Evolutionary conservation across 2,888 invertebrate genomes (phyloP).

Genomic region (Catonia carolina): DNA sequence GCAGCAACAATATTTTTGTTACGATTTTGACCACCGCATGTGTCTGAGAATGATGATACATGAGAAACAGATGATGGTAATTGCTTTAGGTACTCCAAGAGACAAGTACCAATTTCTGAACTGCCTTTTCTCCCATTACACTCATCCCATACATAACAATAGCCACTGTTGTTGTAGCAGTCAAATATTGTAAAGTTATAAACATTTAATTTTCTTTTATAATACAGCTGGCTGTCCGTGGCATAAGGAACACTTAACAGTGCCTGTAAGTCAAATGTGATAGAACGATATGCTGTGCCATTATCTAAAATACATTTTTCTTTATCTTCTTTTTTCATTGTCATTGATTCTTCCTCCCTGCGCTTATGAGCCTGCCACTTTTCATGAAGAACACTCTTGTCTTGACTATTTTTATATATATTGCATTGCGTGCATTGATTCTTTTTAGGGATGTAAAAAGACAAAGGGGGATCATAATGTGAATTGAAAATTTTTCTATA

Average conservation of each 20-base stretch:
- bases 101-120: too few species aligned
- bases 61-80: too few species aligned
- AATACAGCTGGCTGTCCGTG: constrained; percentile 16
- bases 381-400: constrained; percentile 25
- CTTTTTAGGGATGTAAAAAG: constrained; percentile 28
- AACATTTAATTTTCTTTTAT: constrained; percentile 14
- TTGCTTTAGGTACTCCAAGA: too few species aligned
- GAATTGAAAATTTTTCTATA: constrained; percentile 24
- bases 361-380: constrained; percentile 20
- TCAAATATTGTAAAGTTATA: constrained; percentile 21
- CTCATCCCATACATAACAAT: constrained; percentile 17
- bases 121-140: too few species aligned
- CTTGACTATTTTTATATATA: constrained; percentile 22
- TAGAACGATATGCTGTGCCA: constrained; percentile 14
- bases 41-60: too few species aligned
- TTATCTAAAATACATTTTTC: constrained; percentile 2
- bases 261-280: constrained; percentile 29
- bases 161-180: constrained; percentile 4
- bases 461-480: constrained; percentile 24
- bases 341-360: constrained; percentile 24
- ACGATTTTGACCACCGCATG: too few species aligned
- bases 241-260: constrained; percentile 18
- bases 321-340: constrained; percentile 25
- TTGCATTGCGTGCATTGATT: constrained; percentile 28
- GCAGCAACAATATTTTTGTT: too few species aligned